Evolutionary conservation across 2,113 vertebrate species (phyloP), one percentile per base, ranked within the genome.

Genomic region (Sphyrna mokarran): DNA sequence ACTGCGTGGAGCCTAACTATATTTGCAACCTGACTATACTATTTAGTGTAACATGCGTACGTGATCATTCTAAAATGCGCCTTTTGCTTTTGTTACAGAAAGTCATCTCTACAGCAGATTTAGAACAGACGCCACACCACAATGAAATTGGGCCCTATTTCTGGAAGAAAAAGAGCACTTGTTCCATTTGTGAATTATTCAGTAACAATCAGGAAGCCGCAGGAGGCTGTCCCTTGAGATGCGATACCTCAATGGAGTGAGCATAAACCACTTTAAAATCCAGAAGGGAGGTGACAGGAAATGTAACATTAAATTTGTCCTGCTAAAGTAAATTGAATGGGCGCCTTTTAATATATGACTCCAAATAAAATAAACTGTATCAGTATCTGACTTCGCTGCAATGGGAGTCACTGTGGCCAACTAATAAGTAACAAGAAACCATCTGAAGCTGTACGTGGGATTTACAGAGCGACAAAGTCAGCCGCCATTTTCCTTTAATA

Each of bases 261-360:
- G 26, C 69, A 33, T 69, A 95, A 76, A 72, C 94, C 94, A 72
- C 68, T 95, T 95, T 72, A 95, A 95, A 72, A 54, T 43, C 94
- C 40, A 95, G 69, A 72, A 95, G 94, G 94, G 94, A 26, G 69
- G 94, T 95, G 94, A 95, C 94, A 72, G 94, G 68, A 95, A 95
- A 72, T 95, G 94, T 95, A 95, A 72, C 94, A 70, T 95, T 72
- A 95, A 95, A 95, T 95, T 95, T 95, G 94, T 48, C 94, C 68
- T 76, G 68, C 94, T 95, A 33, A 95, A 95, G 29, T 95, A 95
- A 95, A 95, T 95, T 72, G 37, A 70, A 95, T 68, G 76, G 94
- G 94, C 68, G 94, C 94, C 94, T 95, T 66, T 72, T 95, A 95
- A 95, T 95, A 54, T 70, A 72, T 95, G 94, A 95, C 43, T 95